Evolutionary conservation across 2,113 vertebrate genomes (phyloP), one percentile per base, ranked within the genome.

Genomic region (Delphinapterus leucas): DNA sequence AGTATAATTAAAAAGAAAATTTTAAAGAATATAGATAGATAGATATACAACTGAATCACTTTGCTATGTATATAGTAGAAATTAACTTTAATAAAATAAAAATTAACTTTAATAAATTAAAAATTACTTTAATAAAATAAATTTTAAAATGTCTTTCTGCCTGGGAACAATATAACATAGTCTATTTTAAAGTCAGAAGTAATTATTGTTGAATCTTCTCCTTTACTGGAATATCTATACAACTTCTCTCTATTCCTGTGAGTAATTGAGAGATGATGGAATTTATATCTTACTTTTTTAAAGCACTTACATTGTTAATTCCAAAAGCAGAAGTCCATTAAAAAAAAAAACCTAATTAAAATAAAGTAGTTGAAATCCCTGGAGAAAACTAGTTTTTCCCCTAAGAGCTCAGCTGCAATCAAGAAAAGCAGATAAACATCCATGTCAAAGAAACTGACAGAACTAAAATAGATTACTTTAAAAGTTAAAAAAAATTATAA

Each of bases 281-380:
- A 94, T 91, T 86, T 96, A 65, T 93, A 88, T 79, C 61, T 96
- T 88, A 74, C 67, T 93, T 89, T 95, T 91, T 85, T 79, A 88
- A 95, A 97, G 20, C 47, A 91, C 38, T 95, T 79, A 95, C 73
- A 97, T 81, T 96, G 71, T 28, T 91, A 96, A 95, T 92, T 96
- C 79, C 63, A 87, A 97, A 86, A 96, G 67, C 88, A 88, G 90
- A 97, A 95, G 23, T 94, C 82, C 83, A 91, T 97, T 97, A 18
- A 90, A 90, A 82, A 74, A 96, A 20, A 96, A 82, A 20, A 82
- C 23, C 85, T 80, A 96, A 91, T 97, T 97, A 97, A 95, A 94
- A 96, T 84, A 96, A 95, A 93, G 28, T 73, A 73, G 65, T 94
- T 89, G 89, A 86, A 95, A 86, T 94, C 96, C 36, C 61, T 61